Evolutionary conservation across 2,797 vertebrate genomes (phyloP).

Genomic region (Labeo calbasu): DNA sequence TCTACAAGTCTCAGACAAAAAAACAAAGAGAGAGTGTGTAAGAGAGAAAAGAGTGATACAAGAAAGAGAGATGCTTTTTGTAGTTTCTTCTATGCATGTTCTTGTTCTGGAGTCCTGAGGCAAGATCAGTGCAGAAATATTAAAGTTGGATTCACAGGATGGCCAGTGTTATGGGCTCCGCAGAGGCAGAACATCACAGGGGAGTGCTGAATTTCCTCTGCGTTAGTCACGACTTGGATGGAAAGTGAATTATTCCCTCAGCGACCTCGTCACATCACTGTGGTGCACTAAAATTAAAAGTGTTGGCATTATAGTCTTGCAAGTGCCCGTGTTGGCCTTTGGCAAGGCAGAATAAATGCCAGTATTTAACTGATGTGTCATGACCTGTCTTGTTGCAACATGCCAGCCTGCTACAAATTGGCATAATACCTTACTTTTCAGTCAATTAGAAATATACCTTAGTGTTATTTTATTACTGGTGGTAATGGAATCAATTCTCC

Average conservation of each 20-base stretch:
- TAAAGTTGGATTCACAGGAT: constrained; percentile 2
- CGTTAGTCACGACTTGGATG: constrained; percentile 35
- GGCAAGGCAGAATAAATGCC: constrained; percentile 39
- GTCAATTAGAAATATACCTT: constrained; percentile 6
- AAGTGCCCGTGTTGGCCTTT: constrained; percentile 4
- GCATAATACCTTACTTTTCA: not conserved
- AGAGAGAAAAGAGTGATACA: not conserved
- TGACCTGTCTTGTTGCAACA: constrained; percentile 15
- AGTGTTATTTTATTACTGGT: not conserved
- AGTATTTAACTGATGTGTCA: constrained; percentile 35
- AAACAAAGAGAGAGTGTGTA: constrained; percentile 1
- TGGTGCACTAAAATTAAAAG: constrained; percentile 32
- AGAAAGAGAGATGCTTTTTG: not conserved
- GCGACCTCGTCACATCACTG: not conserved
- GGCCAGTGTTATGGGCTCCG: not conserved
- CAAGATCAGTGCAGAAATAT: no score
- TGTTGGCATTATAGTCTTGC: constrained; percentile 7
- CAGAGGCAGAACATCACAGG: not conserved
- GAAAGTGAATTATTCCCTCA: not conserved
- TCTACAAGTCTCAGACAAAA: constrained; percentile 19
- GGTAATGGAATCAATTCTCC: not conserved
- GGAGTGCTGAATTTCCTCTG: not conserved
- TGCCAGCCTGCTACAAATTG: not conserved
- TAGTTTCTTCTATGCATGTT: not conserved
- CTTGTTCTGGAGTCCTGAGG: not conserved